Conservation (phyloP, 2,797 vertebrate species). For the Pachyuromys duprasi region DNA sequence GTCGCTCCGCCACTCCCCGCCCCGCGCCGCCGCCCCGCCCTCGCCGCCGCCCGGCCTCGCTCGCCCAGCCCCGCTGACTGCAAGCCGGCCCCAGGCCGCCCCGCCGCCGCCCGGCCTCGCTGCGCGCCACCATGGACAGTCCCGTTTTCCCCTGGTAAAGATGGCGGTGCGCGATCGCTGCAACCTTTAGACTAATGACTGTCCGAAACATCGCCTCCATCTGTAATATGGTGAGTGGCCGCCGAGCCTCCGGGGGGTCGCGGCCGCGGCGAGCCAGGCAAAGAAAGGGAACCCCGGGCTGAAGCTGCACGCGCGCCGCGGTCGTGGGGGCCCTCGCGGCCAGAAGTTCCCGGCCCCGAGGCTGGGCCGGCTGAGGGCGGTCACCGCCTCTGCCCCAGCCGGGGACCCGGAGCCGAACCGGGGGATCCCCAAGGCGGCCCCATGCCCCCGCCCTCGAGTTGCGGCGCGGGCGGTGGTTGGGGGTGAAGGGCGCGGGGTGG, state of each 20-base stretch:
- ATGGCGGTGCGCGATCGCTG: constrained; percentile 93
- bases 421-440: neutral
- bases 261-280: constrained; percentile 74
- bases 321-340: neutral
- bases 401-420: neutral
- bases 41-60: constrained; percentile 62
- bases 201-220: constrained; percentile 99
- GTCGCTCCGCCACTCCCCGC: constrained; percentile 65
- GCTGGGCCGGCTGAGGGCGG: neutral
- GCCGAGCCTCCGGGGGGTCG: constrained; percentile 53
- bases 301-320: constrained; percentile 29
- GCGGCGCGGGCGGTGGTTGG: constrained; percentile 5
- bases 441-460: constrained; percentile 47
- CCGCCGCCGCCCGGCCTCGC: constrained; percentile 76
- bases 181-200: constrained; percentile 99
- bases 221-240: constrained; percentile 99
- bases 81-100: constrained; percentile 75
- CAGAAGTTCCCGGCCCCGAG: constrained; percentile 4
- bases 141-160: constrained; percentile 94
- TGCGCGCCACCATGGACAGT: constrained; percentile 87
- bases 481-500: neutral
- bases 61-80: constrained; percentile 64
- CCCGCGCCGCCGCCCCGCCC: constrained; percentile 54
- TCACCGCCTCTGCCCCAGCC: neutral
- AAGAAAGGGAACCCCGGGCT: constrained; percentile 80